Percentiles rank a stretch among this genome's conserved stretches.
These are phyloP conservation scores for Oryzias celebensis DNA, from an alignment of 2,113 vertebrate species.

Conservation along the genomic window DNA sequence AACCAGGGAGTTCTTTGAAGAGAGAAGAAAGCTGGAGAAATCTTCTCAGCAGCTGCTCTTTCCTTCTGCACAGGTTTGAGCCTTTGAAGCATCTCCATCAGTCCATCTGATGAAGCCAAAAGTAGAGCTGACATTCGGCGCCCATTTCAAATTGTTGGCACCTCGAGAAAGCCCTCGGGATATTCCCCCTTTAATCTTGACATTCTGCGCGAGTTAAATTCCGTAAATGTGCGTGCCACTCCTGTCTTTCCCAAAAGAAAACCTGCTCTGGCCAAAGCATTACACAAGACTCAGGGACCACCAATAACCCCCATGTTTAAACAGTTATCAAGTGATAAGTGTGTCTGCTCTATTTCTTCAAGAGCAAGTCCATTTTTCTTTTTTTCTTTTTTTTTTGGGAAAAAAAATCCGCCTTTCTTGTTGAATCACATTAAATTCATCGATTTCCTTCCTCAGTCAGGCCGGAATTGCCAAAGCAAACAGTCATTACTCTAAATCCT, in stretches of 20 bases:
- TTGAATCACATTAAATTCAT: neutral
- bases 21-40: conserved; percentile 55
- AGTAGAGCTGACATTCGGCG: conserved; percentile 58
- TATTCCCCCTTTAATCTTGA: conserved; percentile 54
- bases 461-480: neutral
- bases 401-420: neutral
- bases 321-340: conserved; percentile 20
- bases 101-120: conserved; percentile 54
- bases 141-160: conserved; percentile 62
- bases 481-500: neutral
- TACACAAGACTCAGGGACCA: conserved; percentile 26
- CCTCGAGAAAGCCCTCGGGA: conserved; percentile 37
- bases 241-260: conserved; percentile 18
- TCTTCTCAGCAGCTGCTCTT: conserved; percentile 66
- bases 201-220: conserved; percentile 52
- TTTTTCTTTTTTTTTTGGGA: neutral
- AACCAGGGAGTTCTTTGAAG: conserved; percentile 60
- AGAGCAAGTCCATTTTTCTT: neutral
- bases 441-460: neutral
- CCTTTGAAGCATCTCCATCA: conserved; percentile 68
- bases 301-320: conserved; percentile 16
- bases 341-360: neutral
- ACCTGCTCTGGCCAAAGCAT: conserved; percentile 14
- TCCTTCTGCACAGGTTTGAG: conserved; percentile 51
- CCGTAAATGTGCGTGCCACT: conserved; percentile 46